phyloP scores from a whole-genome alignment of 1,140 invertebrate genomes.

The Glossosoma conforme region DNA sequence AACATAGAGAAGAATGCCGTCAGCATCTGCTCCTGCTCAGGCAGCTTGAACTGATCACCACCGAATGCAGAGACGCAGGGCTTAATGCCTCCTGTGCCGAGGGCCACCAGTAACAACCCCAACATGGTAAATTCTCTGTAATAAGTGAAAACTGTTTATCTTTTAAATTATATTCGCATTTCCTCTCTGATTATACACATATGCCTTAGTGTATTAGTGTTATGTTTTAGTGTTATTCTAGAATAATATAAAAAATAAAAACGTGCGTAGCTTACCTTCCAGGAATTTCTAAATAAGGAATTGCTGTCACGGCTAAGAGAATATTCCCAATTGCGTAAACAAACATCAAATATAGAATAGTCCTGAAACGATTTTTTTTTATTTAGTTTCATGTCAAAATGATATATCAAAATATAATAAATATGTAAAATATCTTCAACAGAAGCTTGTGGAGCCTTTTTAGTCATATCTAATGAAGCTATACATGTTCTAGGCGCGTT shows the following conservation, averaged over 20 bases:
- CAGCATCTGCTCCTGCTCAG: slow-evolving; percentile 55
- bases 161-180: no score
- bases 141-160: slow-evolving; percentile 30
- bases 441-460: no score
- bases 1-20: slow-evolving; percentile 65
- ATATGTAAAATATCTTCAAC: no score
- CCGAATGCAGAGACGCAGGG: slow-evolving; percentile 87
- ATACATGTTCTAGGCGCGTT: no score
- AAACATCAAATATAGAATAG: slow-evolving; percentile 71
- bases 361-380: no score
- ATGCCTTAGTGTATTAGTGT: no score
- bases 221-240: no score
- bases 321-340: slow-evolving; percentile 73
- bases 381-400: no score
- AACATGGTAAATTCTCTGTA: slow-evolving; percentile 48
- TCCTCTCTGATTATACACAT: no score
- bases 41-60: slow-evolving; percentile 78
- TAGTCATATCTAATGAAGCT: no score
- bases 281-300: slow-evolving; percentile 43
- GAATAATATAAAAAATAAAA: slow-evolving; percentile 50
- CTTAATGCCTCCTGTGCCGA: slow-evolving; percentile 85
- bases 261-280: slow-evolving; percentile 24
- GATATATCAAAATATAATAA: no score
- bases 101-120: slow-evolving; percentile 62
- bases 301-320: slow-evolving; percentile 57